Percentiles rank a stretch among this genome's conserved stretches.
Evolutionary conservation across 92 coral and sea anemone genomes (phyloP).

Genomic region (Porites lobata): DNA sequence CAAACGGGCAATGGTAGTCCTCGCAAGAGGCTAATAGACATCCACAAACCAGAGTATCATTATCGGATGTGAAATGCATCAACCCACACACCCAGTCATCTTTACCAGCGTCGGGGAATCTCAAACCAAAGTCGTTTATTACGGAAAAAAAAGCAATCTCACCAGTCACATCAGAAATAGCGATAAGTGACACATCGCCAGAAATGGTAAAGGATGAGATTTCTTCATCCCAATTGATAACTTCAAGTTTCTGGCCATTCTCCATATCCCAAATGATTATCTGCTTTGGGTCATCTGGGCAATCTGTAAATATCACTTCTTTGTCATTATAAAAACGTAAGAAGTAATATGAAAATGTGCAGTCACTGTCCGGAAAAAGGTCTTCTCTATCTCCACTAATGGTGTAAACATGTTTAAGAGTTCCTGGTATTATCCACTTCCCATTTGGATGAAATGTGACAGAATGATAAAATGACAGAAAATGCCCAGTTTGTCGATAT

Average conservation of each 20-base stretch:
- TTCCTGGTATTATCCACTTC: not conserved
- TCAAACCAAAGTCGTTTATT: not conserved
- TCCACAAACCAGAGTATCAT: not conserved
- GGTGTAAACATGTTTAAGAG: constrained; percentile 8
- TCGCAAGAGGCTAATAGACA: too few relatives aligned
- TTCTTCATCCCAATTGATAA: not conserved
- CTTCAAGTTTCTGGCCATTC: not conserved
- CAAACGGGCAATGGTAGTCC: too few relatives aligned
- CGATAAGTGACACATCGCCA: not conserved
- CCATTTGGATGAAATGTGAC: constrained; percentile 27
- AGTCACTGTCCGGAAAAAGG: not conserved
- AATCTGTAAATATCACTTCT: too few relatives aligned
- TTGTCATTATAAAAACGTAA: too few relatives aligned
- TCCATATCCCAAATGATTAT: not conserved
- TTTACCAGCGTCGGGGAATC: too few relatives aligned
- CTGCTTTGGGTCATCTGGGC: not conserved
- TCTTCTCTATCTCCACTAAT: not conserved
- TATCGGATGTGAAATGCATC: not conserved
- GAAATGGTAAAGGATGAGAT: not conserved
- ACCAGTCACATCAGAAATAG: not conserved
- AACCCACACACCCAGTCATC: not conserved
- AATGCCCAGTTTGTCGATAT: not conserved
- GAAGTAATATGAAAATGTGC: not conserved
- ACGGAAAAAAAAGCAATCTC: not conserved
- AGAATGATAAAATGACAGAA: constrained; percentile 7